Percentiles rank a stretch among this genome's conserved stretches.
Conservation (phyloP, 2,888 invertebrate genomes). For the Bellardia bayeri region DNA sequence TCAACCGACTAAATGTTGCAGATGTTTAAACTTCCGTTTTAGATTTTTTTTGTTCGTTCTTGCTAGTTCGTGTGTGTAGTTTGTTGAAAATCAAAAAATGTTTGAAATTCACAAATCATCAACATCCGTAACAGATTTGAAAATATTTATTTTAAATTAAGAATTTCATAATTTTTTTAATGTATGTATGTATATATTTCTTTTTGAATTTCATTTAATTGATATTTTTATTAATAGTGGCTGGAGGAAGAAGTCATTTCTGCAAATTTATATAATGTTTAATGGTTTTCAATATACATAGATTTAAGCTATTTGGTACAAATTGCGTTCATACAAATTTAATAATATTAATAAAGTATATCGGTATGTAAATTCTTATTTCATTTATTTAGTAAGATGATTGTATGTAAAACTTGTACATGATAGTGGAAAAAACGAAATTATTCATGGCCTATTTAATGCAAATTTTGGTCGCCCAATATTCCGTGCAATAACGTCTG, state of each 20-base stretch:
- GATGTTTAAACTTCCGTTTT: conserved; percentile 73
- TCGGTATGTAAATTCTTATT: too few species aligned
- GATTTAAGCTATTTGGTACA: too few species aligned
- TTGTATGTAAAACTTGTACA: too few species aligned
- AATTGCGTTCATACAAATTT: too few species aligned
- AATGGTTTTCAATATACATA: too few species aligned
- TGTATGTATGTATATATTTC: conserved; percentile 10
- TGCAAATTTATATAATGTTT: too few species aligned
- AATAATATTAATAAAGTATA: too few species aligned
- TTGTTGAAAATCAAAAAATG: conserved; percentile 56
- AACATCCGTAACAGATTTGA: conserved; percentile 73
- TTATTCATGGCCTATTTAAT: too few species aligned
- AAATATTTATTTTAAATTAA: conserved; percentile 68
- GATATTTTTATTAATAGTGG: conserved; percentile 30
- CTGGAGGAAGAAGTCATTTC: not conserved
- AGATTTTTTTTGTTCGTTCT: conserved; percentile 1
- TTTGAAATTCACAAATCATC: conserved; percentile 71
- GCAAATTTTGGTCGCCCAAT: too few species aligned
- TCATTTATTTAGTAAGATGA: too few species aligned
- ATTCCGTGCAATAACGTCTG: too few species aligned
- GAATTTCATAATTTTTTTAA: conserved; percentile 62
- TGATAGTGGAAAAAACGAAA: too few species aligned
- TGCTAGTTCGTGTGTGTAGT: not conserved
- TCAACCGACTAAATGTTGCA: conserved; percentile 64
- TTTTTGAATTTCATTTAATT: conserved; percentile 32